These are phyloP conservation scores for Ginglymostoma cirratum DNA, from an alignment of 2,113 vertebrate genomes.

Conservation along the genomic window DNA sequence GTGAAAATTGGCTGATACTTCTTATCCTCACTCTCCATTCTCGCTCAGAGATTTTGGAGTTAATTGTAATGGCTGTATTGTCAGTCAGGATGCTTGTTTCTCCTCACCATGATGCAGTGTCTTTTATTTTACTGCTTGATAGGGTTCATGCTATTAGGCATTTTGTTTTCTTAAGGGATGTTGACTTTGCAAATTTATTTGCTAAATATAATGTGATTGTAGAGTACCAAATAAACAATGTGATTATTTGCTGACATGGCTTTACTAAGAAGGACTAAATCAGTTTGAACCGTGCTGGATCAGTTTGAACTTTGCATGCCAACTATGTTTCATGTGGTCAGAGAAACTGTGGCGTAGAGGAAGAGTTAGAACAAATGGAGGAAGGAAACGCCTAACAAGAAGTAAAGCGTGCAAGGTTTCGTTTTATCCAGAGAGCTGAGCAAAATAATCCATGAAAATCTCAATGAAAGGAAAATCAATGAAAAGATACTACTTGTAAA, in stretches of 20 bases:
- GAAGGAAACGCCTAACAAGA: background rate
- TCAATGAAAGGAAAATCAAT: background rate
- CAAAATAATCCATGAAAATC: background rate
- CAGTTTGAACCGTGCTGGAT: background rate
- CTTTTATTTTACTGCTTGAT: background rate
- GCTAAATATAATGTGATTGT: background rate
- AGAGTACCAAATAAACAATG: background rate
- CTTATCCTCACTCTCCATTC: background rate
- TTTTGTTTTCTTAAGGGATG: background rate
- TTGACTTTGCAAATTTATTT: constrained; percentile 19
- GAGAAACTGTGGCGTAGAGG: background rate
- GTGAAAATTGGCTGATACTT: background rate
- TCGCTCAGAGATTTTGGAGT: background rate
- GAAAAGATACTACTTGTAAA: background rate
- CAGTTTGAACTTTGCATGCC: too few species aligned
- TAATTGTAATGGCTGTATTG: background rate
- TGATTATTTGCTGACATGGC: background rate
- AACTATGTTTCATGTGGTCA: background rate
- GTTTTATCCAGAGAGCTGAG: background rate
- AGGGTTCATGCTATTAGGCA: background rate
- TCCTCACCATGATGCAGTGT: too few species aligned
- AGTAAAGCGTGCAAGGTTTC: background rate
- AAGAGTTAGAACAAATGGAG: constrained; percentile 16
- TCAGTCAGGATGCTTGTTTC: too few species aligned
- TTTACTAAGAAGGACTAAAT: background rate